These are phyloP conservation scores for Pseudochaenichthys georgianus DNA, from an alignment of 2,797 vertebrate species.

Conservation along the genomic window DNA sequence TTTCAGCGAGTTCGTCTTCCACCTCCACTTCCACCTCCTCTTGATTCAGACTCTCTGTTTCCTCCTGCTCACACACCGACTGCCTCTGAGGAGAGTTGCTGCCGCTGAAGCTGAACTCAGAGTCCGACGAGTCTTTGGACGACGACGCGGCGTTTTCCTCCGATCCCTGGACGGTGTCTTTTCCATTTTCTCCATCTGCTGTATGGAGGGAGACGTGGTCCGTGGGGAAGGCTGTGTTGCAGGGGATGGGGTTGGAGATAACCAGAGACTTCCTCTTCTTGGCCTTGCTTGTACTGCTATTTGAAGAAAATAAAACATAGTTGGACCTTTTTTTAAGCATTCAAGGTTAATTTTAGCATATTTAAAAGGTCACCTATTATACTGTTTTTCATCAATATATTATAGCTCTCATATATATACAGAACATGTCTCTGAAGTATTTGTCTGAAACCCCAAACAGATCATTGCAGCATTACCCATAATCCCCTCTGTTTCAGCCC, in stretches of 20 bases:
- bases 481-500: too few species aligned
- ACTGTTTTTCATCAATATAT: too few species aligned
- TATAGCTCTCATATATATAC: too few species aligned
- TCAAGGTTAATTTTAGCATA: too few species aligned
- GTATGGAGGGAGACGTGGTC: constrained; percentile 74
- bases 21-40: constrained; percentile 9
- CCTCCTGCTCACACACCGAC: constrained; percentile 69
- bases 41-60: constrained; percentile 32
- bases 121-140: constrained; percentile 74
- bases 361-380: too few species aligned
- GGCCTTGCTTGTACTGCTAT: constrained; percentile 67
- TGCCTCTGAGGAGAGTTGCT: constrained; percentile 68
- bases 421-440: too few species aligned
- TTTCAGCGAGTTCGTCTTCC: constrained; percentile 7
- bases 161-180: constrained; percentile 30
- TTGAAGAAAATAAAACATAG: background rate
- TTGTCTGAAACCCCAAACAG: too few species aligned
- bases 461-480: too few species aligned
- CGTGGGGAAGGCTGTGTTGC: constrained; percentile 81
- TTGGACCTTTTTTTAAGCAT: too few species aligned
- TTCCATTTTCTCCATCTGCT: constrained; percentile 54
- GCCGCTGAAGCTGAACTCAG: constrained; percentile 74
- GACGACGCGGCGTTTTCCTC: constrained; percentile 40
- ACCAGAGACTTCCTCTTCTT: constrained; percentile 90
- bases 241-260: constrained; percentile 92